Evolutionary conservation across 2,113 vertebrate genomes (phyloP), one percentile per base, ranked within the genome.

Genomic region (Aegypius monachus): DNA sequence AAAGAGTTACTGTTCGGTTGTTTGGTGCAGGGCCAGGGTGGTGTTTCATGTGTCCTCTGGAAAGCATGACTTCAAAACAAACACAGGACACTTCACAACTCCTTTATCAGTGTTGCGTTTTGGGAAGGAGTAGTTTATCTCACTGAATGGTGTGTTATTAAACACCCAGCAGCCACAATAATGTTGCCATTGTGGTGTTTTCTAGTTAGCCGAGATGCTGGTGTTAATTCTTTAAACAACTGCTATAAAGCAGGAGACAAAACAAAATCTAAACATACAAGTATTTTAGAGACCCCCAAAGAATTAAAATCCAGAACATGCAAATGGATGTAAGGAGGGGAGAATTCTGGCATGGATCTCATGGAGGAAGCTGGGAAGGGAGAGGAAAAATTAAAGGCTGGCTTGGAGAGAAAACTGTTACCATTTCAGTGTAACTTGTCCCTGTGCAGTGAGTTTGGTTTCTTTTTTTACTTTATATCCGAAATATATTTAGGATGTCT

Each of bases 61-160:
- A 79, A 82, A 59, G 27, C 26, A 2, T 7, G 13, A 4, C 38
- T 55, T 74, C 31, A 38, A 16, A 91, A 66, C 34, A 70, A 65
- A 34, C 10, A 5, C 43, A 17, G 36, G 38, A 25, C 23, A 20
- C 42, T 27, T 61, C 36, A 9, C 52, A 75, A 1, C 32, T 85
- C 40, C 43, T 40, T 84, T 62, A 15, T 40, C 36, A 63, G 34
- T 25, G 16, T 3, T 71, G 40, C 20, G 7, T 53, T 77, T 70
- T 17, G 52, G 52, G 85, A 85, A 73, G 34, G 36, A 71, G 19
- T 27, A 13, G 43, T 42, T 58, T 23, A 14, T 38, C 42, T 77
- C 15, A 3, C 4, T 3, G 7, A 48, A 32, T 0, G 1, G 26
- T 11, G n/a, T 26, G 16, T 40, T 40, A 18, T 17, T 23, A 62